Percentiles rank a stretch among this genome's conserved stretches.
Conservation (phyloP, 2,113 vertebrate species). For the Haemorhous mexicanus region DNA sequence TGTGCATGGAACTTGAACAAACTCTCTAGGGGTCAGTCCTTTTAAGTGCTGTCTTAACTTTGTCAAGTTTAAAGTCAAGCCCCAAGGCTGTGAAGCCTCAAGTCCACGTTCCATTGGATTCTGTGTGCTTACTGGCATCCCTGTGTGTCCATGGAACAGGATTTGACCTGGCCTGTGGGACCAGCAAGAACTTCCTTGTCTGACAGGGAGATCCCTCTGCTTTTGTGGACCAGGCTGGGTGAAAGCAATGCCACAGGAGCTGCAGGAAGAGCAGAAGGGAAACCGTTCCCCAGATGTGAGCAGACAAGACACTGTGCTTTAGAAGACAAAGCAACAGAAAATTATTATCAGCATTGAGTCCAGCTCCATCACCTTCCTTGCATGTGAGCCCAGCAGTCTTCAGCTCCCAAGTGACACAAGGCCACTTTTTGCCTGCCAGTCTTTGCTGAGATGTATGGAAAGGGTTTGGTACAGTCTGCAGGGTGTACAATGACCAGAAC, state of each 20-base stretch:
- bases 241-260: not conserved
- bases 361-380: not conserved
- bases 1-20: not conserved
- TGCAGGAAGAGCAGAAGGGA: not conserved
- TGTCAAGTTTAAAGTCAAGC: not conserved
- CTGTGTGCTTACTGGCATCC: not conserved
- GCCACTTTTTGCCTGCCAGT: not conserved
- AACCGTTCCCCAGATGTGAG: not conserved
- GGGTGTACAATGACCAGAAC: not conserved
- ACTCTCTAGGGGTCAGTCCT: not conserved
- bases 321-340: not conserved
- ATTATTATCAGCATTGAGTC: not conserved
- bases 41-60: not conserved
- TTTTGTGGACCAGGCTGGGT: not conserved
- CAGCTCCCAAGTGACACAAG: too few relatives aligned
- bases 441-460: not conserved
- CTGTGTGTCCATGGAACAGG: not conserved
- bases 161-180: not conserved
- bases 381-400: not conserved
- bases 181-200: not conserved
- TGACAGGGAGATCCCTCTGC: not conserved
- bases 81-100: not conserved
- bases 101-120: accelerated
- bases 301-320: not conserved
- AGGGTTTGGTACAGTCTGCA: not conserved